Conservation (phyloP, 1,140 invertebrate species). For the Chelonus insularis region DNA sequence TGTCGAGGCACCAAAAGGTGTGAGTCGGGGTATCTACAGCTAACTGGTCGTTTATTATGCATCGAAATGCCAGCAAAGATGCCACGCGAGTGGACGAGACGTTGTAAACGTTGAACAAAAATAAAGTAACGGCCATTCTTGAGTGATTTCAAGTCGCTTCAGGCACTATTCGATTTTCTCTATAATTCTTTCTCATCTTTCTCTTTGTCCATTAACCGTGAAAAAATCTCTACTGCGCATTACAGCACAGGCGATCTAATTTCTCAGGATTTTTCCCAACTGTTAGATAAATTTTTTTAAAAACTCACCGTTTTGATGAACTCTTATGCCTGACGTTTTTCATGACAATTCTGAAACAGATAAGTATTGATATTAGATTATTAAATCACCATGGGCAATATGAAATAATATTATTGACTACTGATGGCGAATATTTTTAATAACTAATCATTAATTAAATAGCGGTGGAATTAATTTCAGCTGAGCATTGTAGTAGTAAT, state of each 20-base stretch:
- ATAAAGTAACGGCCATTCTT: slow-evolving; percentile 54
- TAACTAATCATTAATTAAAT: too few species aligned
- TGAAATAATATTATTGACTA: too few species aligned
- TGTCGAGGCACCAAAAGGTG: slow-evolving; percentile 35
- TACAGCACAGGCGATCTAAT: not conserved
- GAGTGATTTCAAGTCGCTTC: slow-evolving; percentile 57
- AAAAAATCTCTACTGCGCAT: too few species aligned
- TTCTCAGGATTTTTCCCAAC: too few species aligned
- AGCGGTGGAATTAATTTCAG: not conserved
- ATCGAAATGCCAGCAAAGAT: slow-evolving; percentile 60
- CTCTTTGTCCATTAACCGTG: not conserved
- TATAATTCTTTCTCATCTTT: not conserved
- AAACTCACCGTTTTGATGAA: too few species aligned
- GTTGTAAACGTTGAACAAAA: slow-evolving; percentile 56
- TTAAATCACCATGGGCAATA: too few species aligned
- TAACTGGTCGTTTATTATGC: slow-evolving; percentile 60
- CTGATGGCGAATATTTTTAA: too few species aligned
- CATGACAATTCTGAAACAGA: too few species aligned
- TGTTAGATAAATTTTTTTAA: too few species aligned
- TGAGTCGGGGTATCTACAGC: slow-evolving; percentile 46
- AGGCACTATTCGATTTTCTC: slow-evolving; percentile 35
- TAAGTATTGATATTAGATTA: too few species aligned
- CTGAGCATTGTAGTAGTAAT: slow-evolving; percentile 16
- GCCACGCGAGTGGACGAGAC: slow-evolving; percentile 58
- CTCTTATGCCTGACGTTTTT: too few species aligned